A percentile compares a stretch with the other conserved stretches of the same genome.
Evolutionary conservation across 2,888 invertebrate genomes (phyloP).

Genomic region (Pammene aurita): DNA sequence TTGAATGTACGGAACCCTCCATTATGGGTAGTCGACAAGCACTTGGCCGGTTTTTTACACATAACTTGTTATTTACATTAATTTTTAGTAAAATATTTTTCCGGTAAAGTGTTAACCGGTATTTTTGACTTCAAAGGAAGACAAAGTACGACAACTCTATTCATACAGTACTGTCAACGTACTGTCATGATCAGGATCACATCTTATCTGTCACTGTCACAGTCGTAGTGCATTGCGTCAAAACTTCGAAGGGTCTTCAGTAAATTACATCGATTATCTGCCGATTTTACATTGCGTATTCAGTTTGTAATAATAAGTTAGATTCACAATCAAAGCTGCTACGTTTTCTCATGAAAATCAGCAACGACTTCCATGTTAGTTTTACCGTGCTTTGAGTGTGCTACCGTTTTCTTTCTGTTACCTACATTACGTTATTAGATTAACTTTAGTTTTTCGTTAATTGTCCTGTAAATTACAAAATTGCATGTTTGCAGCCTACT

Average conservation of each 20-base stretch:
- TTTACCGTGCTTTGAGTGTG: constrained; percentile 21
- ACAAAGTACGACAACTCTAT: no score
- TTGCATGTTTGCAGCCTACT: constrained; percentile 42
- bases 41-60: no score
- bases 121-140: no score
- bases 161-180: no score
- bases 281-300: constrained; percentile 28
- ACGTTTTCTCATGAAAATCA: constrained; percentile 23
- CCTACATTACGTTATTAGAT: constrained; percentile 11
- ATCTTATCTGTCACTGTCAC: no score
- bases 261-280: constrained; percentile 45
- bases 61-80: no score
- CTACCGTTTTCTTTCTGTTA: constrained; percentile 17
- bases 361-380: constrained; percentile 37
- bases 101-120: no score
- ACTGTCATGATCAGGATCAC: no score
- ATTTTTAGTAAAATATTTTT: no score
- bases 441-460: constrained; percentile 28
- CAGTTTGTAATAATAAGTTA: constrained; percentile 13
- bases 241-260: constrained; percentile 58
- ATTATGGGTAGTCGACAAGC: no score
- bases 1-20: no score
- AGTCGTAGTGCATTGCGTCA: constrained; percentile 4
- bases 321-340: constrained; percentile 11
- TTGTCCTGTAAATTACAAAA: constrained; percentile 42